A percentile compares a stretch with the other conserved stretches of the same genome.
phyloP scores from a whole-genome alignment of 2,888 invertebrate genomes.

The Apeira syringaria region DNA sequence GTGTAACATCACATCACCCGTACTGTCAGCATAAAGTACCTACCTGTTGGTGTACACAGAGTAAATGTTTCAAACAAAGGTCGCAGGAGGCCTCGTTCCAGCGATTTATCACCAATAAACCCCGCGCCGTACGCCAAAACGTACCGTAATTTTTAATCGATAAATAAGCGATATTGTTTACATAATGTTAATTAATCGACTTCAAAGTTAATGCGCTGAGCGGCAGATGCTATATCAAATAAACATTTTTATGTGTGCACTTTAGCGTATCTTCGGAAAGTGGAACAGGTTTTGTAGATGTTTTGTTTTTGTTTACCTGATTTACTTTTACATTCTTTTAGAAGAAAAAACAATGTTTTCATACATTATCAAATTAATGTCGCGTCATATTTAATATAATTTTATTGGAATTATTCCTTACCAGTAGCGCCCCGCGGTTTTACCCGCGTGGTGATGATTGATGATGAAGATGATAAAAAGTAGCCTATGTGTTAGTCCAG shows the following conservation, averaged over 20 bases:
- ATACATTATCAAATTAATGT: too few species aligned
- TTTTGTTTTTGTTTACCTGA: too few species aligned
- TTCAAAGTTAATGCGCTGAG: constrained; percentile 28
- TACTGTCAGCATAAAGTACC: constrained; percentile 18
- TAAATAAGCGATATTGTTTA: constrained; percentile 36
- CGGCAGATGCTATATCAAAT: constrained; percentile 29
- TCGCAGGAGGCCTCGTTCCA: constrained; percentile 41
- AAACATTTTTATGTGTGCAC: constrained; percentile 30
- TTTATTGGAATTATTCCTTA: too few species aligned
- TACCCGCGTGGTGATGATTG: too few species aligned
- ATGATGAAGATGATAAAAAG: too few species aligned
- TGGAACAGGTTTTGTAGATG: constrained; percentile 10
- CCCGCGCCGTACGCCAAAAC: constrained; percentile 41
- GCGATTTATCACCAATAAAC: constrained; percentile 56
- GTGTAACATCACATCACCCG: too few species aligned
- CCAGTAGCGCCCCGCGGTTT: too few species aligned
- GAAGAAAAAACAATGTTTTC: too few species aligned
- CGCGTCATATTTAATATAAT: too few species aligned
- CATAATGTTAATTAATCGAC: constrained; percentile 32
- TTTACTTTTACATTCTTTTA: too few species aligned
- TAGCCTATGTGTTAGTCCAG: too few species aligned
- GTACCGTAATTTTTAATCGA: constrained; percentile 41
- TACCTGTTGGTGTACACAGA: constrained; percentile 18
- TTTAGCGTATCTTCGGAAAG: constrained; percentile 12
- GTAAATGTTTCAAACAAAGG: constrained; percentile 3